Base-by-base conservation (phyloP, 2,797 vertebrate genomes). In the Taeniopygia guttata region DNA sequence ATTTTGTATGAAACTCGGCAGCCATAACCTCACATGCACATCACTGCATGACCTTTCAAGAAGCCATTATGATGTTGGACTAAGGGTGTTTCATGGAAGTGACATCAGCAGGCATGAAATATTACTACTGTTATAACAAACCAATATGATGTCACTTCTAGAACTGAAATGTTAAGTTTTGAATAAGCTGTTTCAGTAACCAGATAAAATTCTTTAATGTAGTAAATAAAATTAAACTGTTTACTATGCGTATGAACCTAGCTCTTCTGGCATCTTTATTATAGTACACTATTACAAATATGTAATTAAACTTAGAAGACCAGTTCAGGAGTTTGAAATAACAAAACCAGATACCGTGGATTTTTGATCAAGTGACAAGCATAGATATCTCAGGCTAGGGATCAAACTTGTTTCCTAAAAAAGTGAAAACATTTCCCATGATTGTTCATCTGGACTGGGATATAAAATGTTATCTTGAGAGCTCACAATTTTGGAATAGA, bases 11-110 rank as follows among this genome's bases (percentile, higher is more conserved):
- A 76, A 87, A 38, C 16, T 45, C 4, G 2, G 8, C 21, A 70
- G 1, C 29, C 6, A 7, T 43, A 29, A 82, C 42, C 17, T 92
- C 1, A 0, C 12, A 17, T 7, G 5, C 17, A 3, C 43, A 13
- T n/a, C 22, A 32, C 23, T 19, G 18, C 30, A 27, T 38, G 23
- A 17, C 5, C 14, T 48, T 66, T 38, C n/a, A 73, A 64, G 48
- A 73, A 26, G 32, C 5, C 2, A 9, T 25, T 25, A 12, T 8
- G 26, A 9, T 58, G 29, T 34, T 90, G 49, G 12, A 60, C 15
- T 49, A 5, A 34, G 25, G 4, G 16, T 48, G 4, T 55, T 78
- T 75, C 9, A 18, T 68, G 19, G 42, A 72, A 60, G 9, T 87
- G 46, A 38, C 16, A 62, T 49, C 21, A 87, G 40, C 36, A 89